Evolutionary conservation across 2,113 vertebrate species (phyloP).

Genomic region (Brachionichthys hirsutus): DNA sequence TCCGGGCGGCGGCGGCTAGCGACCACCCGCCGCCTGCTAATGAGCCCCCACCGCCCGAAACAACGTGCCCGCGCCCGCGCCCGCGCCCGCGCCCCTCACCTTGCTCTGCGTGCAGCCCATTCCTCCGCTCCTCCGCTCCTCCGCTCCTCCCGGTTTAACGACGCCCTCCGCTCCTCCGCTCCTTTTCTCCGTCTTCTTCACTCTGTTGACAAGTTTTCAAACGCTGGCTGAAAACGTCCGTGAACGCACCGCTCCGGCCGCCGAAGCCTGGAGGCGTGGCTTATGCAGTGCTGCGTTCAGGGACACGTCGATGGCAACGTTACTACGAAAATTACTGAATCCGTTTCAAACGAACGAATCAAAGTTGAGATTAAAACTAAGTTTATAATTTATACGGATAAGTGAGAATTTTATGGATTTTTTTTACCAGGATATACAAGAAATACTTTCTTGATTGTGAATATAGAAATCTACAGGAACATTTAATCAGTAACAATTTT

Average conservation of each 20-base stretch:
- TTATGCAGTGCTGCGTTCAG: constrained; percentile 25
- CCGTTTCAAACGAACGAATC: too few relatives aligned
- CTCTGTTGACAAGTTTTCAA: constrained; percentile 61
- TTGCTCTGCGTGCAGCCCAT: constrained; percentile 78
- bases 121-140: constrained; percentile 38
- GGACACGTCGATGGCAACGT: background rate
- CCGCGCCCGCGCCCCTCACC: too few relatives aligned
- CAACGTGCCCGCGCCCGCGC: too few relatives aligned
- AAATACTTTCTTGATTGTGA: too few relatives aligned
- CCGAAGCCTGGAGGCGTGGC: constrained; percentile 19
- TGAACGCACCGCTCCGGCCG: constrained; percentile 35
- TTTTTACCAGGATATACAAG: too few relatives aligned
- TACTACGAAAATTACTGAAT: background rate
- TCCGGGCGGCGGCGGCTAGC: background rate
- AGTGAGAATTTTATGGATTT: too few relatives aligned
- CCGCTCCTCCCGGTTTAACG: too few relatives aligned
- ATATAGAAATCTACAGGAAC: too few relatives aligned
- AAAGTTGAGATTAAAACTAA: too few relatives aligned
- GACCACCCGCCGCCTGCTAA: background rate
- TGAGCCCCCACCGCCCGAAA: background rate
- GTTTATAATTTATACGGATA: too few relatives aligned
- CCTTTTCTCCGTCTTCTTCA: background rate
- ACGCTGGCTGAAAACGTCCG: background rate
- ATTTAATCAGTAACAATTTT: too few relatives aligned
- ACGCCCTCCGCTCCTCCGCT: background rate